Evolutionary conservation across 2,888 invertebrate species (phyloP).

Genomic region (Coenonympha arcania): DNA sequence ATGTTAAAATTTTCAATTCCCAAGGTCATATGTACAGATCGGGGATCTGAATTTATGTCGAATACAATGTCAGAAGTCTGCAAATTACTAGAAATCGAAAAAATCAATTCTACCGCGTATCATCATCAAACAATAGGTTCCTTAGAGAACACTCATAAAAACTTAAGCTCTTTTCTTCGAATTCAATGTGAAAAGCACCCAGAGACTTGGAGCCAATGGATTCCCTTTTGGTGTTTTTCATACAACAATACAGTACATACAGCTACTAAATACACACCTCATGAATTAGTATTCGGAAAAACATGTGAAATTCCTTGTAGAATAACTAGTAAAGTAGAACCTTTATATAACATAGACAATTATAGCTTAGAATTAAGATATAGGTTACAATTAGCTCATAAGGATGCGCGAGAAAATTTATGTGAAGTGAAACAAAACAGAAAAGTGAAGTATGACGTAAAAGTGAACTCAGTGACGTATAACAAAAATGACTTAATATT

Average conservation of each 20-base stretch:
- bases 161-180: constrained; percentile 7
- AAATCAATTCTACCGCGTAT: constrained; percentile 22
- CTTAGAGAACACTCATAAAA: constrained; percentile 16
- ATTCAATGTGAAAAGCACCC: constrained; percentile 4
- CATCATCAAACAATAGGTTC: constrained; percentile 17
- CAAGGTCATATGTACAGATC: constrained; percentile 13
- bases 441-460: constrained; percentile 11
- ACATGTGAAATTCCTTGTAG: constrained; percentile 14
- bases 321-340: constrained; percentile 9
- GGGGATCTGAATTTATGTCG: constrained; percentile 12
- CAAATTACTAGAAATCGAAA: constrained; percentile 20
- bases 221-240: constrained; percentile 16
- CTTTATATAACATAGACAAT: constrained; percentile 13
- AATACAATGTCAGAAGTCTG: constrained; percentile 16
- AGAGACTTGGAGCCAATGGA: constrained; percentile 7
- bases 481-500: constrained; percentile 11
- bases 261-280: constrained; percentile 16
- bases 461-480: constrained; percentile 9
- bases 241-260: constrained; percentile 16
- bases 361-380: constrained; percentile 17
- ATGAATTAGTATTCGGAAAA: constrained; percentile 21
- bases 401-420: constrained; percentile 16
- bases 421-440: background rate
- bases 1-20: constrained; percentile 17
- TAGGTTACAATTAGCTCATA: constrained; percentile 14